Evolutionary conservation across 2,888 invertebrate species (phyloP).

Genomic region (Dendrolimus pini): DNA sequence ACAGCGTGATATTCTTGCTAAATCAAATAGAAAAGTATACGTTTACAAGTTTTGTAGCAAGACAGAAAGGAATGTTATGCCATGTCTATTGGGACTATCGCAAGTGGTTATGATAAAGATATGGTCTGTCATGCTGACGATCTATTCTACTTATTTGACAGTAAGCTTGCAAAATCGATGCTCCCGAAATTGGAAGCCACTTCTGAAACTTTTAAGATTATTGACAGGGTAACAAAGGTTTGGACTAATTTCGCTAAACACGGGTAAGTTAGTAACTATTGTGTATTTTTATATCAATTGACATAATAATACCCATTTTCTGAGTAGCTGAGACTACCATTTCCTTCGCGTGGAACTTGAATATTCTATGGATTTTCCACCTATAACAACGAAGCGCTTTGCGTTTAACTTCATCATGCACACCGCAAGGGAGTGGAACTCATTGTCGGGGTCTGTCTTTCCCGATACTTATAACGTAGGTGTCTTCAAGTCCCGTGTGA

Average conservation of each 20-base stretch:
- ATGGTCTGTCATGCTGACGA: conserved; percentile 39
- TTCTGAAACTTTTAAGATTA: conserved; percentile 29
- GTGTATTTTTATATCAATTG: not conserved
- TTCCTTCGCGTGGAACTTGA: too few species aligned
- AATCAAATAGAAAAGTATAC: conserved; percentile 27
- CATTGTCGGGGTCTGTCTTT: too few species aligned
- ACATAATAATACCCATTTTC: too few species aligned
- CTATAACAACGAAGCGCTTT: too few species aligned
- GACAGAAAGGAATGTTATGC: conserved; percentile 37
- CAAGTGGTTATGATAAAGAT: conserved; percentile 14
- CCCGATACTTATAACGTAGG: too few species aligned
- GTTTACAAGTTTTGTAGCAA: conserved; percentile 43
- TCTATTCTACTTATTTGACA: conserved; percentile 33
- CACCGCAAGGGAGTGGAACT: too few species aligned
- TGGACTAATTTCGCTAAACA: conserved; percentile 59
- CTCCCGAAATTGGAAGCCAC: conserved; percentile 22
- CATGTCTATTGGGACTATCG: conserved; percentile 17
- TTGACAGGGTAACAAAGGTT: conserved; percentile 36
- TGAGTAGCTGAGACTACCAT: too few species aligned
- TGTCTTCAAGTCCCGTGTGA: too few species aligned
- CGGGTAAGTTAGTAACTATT: conserved; percentile 34
- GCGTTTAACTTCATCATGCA: too few species aligned
- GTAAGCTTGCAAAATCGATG: conserved; percentile 15
- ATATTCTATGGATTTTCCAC: too few species aligned
- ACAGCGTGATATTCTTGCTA: conserved; percentile 26